Evolutionary conservation across 2,888 invertebrate species (phyloP).

Genomic region (Drosophila neotestacea): DNA sequence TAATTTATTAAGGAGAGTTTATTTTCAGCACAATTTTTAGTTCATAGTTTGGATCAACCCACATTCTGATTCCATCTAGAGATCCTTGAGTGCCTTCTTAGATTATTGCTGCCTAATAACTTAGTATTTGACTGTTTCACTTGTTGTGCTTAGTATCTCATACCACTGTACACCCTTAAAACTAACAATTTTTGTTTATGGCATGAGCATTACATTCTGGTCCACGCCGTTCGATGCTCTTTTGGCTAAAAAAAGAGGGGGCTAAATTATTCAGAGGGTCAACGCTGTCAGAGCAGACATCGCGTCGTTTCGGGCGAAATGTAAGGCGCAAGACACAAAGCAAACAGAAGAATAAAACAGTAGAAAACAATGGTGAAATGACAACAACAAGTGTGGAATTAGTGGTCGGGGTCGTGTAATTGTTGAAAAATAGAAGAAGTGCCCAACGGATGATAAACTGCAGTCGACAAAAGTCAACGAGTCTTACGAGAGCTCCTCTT

Average conservation of each 20-base stretch:
- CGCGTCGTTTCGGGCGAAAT: constrained; percentile 36
- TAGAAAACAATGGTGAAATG: constrained; percentile 30
- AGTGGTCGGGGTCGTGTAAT: constrained; percentile 63
- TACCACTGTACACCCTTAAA: constrained; percentile 31
- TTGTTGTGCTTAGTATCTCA: background rate
- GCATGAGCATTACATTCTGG: constrained; percentile 28
- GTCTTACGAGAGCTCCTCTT: constrained; percentile 41
- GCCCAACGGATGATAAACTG: constrained; percentile 70
- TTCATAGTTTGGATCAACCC: too few relatives aligned
- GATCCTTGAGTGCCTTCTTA: too few relatives aligned
- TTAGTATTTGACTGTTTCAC: background rate
- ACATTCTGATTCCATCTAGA: too few relatives aligned
- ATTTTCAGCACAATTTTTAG: too few relatives aligned
- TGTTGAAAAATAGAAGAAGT: constrained; percentile 62
- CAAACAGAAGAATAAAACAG: constrained; percentile 24
- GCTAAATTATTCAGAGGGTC: constrained; percentile 73
- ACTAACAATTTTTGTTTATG: constrained; percentile 45
- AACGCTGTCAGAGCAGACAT: constrained; percentile 32
- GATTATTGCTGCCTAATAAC: too few relatives aligned
- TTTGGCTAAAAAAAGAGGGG: constrained; percentile 55
- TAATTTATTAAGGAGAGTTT: too few relatives aligned
- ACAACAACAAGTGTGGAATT: constrained; percentile 56
- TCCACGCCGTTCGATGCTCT: constrained; percentile 45
- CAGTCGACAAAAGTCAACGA: constrained; percentile 62
- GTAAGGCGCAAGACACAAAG: constrained; percentile 52